Evolutionary conservation across 1,140 invertebrate genomes (phyloP).

Genomic region (Diploscapter pachys): DNA sequence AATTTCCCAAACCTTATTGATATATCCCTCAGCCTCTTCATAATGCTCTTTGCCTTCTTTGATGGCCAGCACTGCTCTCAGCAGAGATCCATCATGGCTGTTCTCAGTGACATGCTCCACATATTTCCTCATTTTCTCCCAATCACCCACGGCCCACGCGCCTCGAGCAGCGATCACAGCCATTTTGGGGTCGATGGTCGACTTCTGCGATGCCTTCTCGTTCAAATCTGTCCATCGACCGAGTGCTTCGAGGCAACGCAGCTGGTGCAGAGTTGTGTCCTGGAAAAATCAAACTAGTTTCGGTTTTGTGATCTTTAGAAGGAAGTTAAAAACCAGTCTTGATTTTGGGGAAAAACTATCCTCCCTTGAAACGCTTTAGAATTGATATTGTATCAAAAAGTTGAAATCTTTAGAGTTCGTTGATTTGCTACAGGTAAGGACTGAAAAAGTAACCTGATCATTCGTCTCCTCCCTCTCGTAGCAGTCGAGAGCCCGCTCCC

Average conservation of each 20-base stretch:
- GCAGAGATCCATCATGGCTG: slow-evolving; percentile 29
- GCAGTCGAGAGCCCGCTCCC: slow-evolving; percentile 82
- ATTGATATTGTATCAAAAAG: no score
- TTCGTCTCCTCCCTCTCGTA: slow-evolving; percentile 15
- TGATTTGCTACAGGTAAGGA: neutral
- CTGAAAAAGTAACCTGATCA: neutral
- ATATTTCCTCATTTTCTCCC: slow-evolving; percentile 22
- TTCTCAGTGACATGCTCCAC: slow-evolving; percentile 24
- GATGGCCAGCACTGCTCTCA: slow-evolving; percentile 26
- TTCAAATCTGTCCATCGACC: slow-evolving; percentile 79
- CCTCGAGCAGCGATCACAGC: slow-evolving; percentile 74
- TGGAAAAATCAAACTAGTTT: slow-evolving; percentile 64
- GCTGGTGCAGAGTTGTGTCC: slow-evolving; percentile 82
- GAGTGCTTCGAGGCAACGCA: slow-evolving; percentile 92
- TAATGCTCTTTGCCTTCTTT: slow-evolving; percentile 3
- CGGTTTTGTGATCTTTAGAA: no score
- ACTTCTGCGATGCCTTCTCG: slow-evolving; percentile 18
- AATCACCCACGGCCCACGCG: slow-evolving; percentile 78
- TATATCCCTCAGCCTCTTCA: slow-evolving; percentile 11
- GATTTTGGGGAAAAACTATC: no score
- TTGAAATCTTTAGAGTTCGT: neutral
- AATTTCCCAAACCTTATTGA: slow-evolving; percentile 9
- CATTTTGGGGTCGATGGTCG: slow-evolving; percentile 16
- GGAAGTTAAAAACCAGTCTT: no score
- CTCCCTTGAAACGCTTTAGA: no score